A percentile compares a stretch with the other conserved stretches of the same genome.
phyloP scores from a whole-genome alignment of 2,888 invertebrate species.

The Tholera decimalis region DNA sequence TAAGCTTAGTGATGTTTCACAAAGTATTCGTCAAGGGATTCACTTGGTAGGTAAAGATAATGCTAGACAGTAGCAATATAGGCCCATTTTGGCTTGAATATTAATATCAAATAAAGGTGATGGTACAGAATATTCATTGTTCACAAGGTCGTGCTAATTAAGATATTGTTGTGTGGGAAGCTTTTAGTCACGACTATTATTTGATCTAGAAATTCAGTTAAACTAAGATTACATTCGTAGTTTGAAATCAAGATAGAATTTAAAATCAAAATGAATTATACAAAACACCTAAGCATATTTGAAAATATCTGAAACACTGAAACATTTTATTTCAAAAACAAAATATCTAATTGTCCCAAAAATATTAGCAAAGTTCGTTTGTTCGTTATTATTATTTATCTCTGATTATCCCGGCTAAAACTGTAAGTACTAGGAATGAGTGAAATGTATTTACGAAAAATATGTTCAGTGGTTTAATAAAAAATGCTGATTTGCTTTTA shows the following conservation, averaged over 20 bases:
- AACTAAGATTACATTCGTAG: not conserved
- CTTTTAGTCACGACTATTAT: not conserved
- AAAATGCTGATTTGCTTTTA: conserved; percentile 36
- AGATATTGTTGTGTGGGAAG: conserved; percentile 11
- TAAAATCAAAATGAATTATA: not conserved
- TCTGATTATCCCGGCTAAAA: conserved; percentile 55
- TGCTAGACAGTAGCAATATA: conserved; percentile 11
- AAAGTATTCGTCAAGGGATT: conserved; percentile 30
- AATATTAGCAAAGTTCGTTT: conserved; percentile 43
- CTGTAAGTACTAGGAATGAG: conserved; percentile 51
- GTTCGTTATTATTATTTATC: conserved; percentile 63
- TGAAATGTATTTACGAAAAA: conserved; percentile 56
- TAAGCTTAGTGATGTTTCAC: conserved; percentile 36
- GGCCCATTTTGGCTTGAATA: conserved; percentile 17
- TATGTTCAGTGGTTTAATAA: conserved; percentile 42
- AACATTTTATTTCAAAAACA: not conserved
- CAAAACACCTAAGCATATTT: not conserved
- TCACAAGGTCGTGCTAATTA: conserved; percentile 2
- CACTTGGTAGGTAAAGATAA: conserved; percentile 13
- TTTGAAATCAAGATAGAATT: not conserved
- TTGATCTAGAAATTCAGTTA: not conserved
- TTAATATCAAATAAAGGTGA: conserved; percentile 18
- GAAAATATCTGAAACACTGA: not conserved
- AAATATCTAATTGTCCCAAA: conserved; percentile 11
- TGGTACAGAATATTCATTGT: conserved; percentile 1